Conservation (phyloP, 2,113 vertebrate species). For the Actenoides lindsayi region DNA sequence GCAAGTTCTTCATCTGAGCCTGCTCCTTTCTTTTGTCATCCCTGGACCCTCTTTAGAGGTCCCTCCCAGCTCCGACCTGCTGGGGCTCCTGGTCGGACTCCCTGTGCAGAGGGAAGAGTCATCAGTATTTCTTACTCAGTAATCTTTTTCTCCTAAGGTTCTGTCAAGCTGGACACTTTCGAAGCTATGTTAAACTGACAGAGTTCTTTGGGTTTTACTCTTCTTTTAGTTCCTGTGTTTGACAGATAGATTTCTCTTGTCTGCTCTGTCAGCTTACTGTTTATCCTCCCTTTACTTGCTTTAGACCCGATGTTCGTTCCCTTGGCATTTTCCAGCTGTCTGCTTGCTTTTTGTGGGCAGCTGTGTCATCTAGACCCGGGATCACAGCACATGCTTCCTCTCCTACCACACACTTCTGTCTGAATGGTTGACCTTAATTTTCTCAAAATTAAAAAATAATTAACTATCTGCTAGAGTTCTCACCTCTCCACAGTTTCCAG, state of each 20-base stretch:
- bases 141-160: not conserved
- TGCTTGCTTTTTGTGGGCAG: not conserved
- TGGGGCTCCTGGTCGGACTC: not conserved
- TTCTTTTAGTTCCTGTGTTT: constrained; percentile 1
- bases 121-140: not conserved
- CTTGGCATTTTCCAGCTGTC: not conserved
- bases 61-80: not conserved
- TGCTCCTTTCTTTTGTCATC: not conserved
- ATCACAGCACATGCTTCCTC: not conserved
- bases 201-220: not conserved
- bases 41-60: not conserved
- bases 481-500: not conserved
- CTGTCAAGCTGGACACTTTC: not conserved
- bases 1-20: not conserved
- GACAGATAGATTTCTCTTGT: constrained; percentile 17
- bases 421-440: not conserved
- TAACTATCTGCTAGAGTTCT: not conserved
- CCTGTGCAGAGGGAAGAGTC: not conserved
- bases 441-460: not conserved
- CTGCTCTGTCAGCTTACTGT: constrained; percentile 1
- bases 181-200: constrained; percentile 11
- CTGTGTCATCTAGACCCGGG: not conserved
- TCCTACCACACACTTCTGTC: not conserved
- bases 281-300: not conserved
- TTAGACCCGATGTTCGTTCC: not conserved